Percentiles rank a stretch among this genome's conserved stretches.
Evolutionary conservation across 2,113 vertebrate genomes (phyloP).

Genomic region (Sceloporus undulatus): DNA sequence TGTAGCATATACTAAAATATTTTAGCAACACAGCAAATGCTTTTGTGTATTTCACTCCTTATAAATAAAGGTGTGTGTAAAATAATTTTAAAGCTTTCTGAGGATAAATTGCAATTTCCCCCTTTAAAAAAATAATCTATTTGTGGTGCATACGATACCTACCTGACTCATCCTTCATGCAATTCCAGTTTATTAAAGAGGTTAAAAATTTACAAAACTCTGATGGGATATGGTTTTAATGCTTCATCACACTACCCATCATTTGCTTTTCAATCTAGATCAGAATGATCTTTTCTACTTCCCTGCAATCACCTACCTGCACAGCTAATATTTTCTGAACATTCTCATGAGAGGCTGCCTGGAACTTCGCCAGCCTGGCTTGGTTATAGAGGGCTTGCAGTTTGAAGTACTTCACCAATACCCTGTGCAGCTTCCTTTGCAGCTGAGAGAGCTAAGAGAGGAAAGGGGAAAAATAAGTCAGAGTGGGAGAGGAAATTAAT

Average conservation of each 20-base stretch:
- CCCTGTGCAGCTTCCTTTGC: constrained; percentile 85
- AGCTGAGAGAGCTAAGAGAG: constrained; percentile 86
- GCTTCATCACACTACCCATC: constrained; percentile 86
- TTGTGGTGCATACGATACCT: constrained; percentile 72
- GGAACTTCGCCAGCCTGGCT: constrained; percentile 89
- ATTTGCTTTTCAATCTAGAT: constrained; percentile 88
- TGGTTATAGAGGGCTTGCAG: constrained; percentile 84
- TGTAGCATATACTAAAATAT: constrained; percentile 54
- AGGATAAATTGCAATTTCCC: constrained; percentile 67
- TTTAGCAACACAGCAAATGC: constrained; percentile 26
- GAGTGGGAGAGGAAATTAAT: constrained; percentile 99
- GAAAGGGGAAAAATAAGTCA: constrained; percentile 85
- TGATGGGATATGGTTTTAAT: constrained; percentile 86
- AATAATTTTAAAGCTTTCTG: constrained; percentile 66
- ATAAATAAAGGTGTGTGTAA: constrained; percentile 68
- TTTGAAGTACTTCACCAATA: constrained; percentile 83
- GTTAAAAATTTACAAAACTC: constrained; percentile 88
- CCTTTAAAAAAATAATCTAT: constrained; percentile 43
- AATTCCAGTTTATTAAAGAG: constrained; percentile 86
- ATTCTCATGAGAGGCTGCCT: constrained; percentile 89
- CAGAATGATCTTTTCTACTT: constrained; percentile 81
- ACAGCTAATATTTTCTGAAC: constrained; percentile 94
- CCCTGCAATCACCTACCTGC: constrained; percentile 92
- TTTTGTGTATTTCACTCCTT: constrained; percentile 48
- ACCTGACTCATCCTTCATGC: constrained; percentile 83